phyloP scores from a whole-genome alignment of 2,113 vertebrate species.

The Natator depressus region DNA sequence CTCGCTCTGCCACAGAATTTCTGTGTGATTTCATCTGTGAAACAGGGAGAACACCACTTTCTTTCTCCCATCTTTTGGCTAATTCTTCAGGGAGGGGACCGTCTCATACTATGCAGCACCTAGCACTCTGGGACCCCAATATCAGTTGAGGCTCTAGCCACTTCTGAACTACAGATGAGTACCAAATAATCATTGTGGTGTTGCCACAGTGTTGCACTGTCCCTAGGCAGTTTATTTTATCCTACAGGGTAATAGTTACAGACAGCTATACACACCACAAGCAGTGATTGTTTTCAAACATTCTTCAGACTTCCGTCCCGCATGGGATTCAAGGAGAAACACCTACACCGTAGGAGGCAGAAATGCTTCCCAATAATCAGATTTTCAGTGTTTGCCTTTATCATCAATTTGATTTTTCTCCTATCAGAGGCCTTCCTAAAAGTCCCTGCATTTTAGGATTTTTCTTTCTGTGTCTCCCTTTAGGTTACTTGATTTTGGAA shows the following conservation, averaged over 20 bases:
- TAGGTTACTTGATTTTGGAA: background rate
- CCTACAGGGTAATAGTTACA: background rate
- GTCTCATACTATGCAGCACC: background rate
- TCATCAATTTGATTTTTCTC: background rate
- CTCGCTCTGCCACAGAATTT: background rate
- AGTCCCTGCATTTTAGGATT: background rate
- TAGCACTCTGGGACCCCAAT: slow-evolving; percentile 25
- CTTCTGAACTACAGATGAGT: background rate
- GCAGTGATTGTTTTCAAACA: background rate
- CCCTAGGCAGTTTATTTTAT: background rate
- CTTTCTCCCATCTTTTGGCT: background rate
- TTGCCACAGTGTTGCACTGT: slow-evolving; percentile 34
- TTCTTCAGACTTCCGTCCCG: background rate
- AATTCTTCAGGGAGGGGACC: background rate
- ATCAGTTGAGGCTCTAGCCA: background rate
- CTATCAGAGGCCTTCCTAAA: background rate
- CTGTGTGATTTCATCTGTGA: background rate
- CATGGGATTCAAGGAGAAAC: fast-evolving
- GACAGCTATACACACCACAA: background rate
- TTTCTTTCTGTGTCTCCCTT: background rate
- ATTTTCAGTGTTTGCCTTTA: background rate
- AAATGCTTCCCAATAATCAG: background rate
- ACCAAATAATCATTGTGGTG: slow-evolving; percentile 16
- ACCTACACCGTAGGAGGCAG: background rate
- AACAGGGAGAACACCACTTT: background rate